These are phyloP conservation scores for Hydrozoanthus gracilis DNA, from an alignment of 92 coral and sea anemone species.

Conservation along the genomic window DNA sequence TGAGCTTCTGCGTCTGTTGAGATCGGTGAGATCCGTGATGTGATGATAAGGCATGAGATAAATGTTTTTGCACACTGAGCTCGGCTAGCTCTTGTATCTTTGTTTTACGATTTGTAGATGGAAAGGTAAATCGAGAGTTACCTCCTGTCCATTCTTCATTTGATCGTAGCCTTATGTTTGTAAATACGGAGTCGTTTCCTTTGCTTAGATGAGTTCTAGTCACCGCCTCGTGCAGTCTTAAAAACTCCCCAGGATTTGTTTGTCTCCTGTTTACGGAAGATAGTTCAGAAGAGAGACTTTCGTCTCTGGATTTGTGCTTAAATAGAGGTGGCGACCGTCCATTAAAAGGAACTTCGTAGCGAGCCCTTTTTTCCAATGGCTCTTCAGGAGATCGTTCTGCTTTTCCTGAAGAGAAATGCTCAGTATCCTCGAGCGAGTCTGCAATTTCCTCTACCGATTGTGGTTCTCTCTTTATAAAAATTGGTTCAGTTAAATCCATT, in stretches of 20 bases:
- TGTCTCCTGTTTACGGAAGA: not conserved
- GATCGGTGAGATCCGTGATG: not conserved
- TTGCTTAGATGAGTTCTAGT: not conserved
- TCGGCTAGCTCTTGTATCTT: slow-evolving; percentile 20
- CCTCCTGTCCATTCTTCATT: not conserved
- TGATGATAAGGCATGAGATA: slow-evolving; percentile 5
- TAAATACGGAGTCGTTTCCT: slow-evolving; percentile 13
- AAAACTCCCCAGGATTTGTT: not conserved
- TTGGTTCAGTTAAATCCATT: slow-evolving; percentile 1
- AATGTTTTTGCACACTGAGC: slow-evolving; percentile 37
- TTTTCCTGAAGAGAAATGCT: not conserved
- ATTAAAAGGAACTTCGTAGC: not conserved
- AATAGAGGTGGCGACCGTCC: not conserved
- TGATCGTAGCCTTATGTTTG: slow-evolving; percentile 11
- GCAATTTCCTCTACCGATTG: not conserved
- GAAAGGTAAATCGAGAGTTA: not conserved
- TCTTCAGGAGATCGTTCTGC: slow-evolving; percentile 16
- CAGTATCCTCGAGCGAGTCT: not conserved
- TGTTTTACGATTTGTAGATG: slow-evolving; percentile 4
- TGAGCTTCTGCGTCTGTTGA: not conserved
- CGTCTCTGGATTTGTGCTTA: not conserved
- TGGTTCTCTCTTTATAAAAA: slow-evolving; percentile 29
- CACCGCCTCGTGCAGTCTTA: slow-evolving; percentile 1
- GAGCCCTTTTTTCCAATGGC: slow-evolving; percentile 4
- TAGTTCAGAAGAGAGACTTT: not conserved